A percentile compares a stretch with the other conserved stretches of the same genome.
phyloP scores from a whole-genome alignment of 2,113 vertebrate species.

The Chlamydotis undulata region DNA sequence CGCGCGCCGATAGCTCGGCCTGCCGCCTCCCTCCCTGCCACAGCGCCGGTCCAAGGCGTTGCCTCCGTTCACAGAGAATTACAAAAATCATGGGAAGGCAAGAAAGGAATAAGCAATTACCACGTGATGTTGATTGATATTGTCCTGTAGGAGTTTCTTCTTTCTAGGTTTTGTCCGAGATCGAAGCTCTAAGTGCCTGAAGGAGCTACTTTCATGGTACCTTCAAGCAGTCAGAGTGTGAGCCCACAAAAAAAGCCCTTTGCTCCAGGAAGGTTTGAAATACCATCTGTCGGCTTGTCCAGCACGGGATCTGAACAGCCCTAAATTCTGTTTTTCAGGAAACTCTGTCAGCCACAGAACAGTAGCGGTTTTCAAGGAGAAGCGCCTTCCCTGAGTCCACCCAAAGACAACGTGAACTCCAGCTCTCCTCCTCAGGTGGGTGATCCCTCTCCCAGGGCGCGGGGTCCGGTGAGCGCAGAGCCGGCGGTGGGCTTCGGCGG shows the following conservation, averaged over 20 bases:
- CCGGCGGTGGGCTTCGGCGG: rapidly evolving
- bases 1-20: rapidly evolving
- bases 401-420: slow-evolving; percentile 81
- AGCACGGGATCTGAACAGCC: not conserved
- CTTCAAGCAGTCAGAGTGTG: not conserved
- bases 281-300: not conserved
- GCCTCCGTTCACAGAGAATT: not conserved
- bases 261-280: not conserved
- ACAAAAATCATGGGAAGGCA: rapidly evolving
- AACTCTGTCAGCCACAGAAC: slow-evolving; percentile 84
- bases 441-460: not conserved
- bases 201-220: rapidly evolving
- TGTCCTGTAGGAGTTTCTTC: not conserved
- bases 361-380: slow-evolving; percentile 72
- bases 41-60: not conserved
- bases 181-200: not conserved
- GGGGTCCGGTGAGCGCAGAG: not conserved
- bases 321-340: slow-evolving; percentile 72
- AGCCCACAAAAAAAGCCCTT: not conserved
- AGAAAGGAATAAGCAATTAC: rapidly evolving
- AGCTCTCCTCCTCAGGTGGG: slow-evolving; percentile 88
- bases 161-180: rapidly evolving
- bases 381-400: slow-evolving; percentile 81
- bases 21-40: not conserved
- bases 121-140: rapidly evolving